These are phyloP conservation scores for Berghia stephanieae DNA, from an alignment of 1,140 invertebrate species.

Conservation along the genomic window DNA sequence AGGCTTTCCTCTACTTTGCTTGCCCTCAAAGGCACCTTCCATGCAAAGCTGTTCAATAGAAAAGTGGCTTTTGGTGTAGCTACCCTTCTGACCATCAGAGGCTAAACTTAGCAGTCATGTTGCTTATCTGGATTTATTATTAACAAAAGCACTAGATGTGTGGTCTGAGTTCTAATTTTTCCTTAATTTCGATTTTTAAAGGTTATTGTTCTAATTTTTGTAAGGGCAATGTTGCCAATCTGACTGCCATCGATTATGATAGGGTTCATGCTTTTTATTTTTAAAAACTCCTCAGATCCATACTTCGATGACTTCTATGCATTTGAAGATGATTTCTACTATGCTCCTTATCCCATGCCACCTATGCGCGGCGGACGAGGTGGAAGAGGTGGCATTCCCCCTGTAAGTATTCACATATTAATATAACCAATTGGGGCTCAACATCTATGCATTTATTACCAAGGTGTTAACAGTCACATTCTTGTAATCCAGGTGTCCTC, in stretches of 20 bases:
- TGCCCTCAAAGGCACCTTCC: no score
- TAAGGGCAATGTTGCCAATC: no score
- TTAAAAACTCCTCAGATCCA: slow-evolving; percentile 42
- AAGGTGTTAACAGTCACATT: slow-evolving; percentile 20
- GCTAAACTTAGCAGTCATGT: no score
- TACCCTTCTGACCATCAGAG: no score
- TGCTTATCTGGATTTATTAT: no score
- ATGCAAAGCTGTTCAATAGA: no score
- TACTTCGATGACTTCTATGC: slow-evolving; percentile 93
- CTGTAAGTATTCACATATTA: slow-evolving; percentile 43
- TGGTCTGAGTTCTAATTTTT: no score
- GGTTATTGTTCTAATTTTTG: no score
- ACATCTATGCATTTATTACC: background rate
- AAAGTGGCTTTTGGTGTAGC: no score
- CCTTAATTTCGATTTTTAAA: no score
- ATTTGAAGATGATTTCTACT: slow-evolving; percentile 76
- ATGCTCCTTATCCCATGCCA: slow-evolving; percentile 41
- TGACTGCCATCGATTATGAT: background rate
- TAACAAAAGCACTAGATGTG: no score
- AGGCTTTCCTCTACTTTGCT: no score
- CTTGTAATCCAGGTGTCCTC: background rate
- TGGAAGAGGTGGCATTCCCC: slow-evolving; percentile 48
- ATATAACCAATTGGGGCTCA: slow-evolving; percentile 29
- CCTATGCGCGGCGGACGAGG: slow-evolving; percentile 45
- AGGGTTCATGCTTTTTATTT: background rate